A percentile compares a stretch with the other conserved stretches of the same genome.
phyloP scores from a whole-genome alignment of 2,113 vertebrate genomes.

The Castor canadensis region DNA sequence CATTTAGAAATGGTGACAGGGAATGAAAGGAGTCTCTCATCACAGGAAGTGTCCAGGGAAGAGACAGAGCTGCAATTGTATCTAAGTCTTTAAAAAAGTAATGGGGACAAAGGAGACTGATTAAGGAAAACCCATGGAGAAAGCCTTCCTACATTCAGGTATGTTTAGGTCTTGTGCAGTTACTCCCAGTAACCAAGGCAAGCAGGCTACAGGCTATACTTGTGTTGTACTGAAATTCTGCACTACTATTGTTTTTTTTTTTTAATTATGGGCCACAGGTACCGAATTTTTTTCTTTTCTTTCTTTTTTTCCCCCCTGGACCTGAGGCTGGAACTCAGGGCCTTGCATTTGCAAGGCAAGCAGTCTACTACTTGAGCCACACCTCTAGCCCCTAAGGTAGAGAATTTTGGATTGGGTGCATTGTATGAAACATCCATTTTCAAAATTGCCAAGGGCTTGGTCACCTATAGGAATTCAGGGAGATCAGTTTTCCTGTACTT shows the following conservation, averaged over 20 bases:
- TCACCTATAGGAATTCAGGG: not conserved
- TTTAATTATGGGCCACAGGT: not conserved
- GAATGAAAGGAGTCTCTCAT: conserved; percentile 66
- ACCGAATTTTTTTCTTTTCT: too few species aligned
- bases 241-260: not conserved
- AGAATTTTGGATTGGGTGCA: not conserved
- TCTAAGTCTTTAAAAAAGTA: conserved; percentile 35
- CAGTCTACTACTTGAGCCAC: too few species aligned
- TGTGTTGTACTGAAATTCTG: not conserved
- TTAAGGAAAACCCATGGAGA: not conserved
- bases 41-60: conserved; percentile 29
- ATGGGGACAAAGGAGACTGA: not conserved
- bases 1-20: conserved; percentile 39
- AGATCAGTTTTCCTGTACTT: not conserved
- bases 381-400: too few species aligned
- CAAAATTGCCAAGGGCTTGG: conserved; percentile 13
- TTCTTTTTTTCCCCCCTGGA: too few species aligned
- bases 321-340: too few species aligned
- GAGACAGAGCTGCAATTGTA: conserved; percentile 61
- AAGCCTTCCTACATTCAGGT: not conserved
- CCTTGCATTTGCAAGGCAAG: too few species aligned
- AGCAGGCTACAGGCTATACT: not conserved
- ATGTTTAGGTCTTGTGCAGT: not conserved
- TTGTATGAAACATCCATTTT: conserved; percentile 16
- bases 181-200: not conserved